Conservation (phyloP, 2,888 invertebrate genomes). For the Acleris emargana region DNA sequence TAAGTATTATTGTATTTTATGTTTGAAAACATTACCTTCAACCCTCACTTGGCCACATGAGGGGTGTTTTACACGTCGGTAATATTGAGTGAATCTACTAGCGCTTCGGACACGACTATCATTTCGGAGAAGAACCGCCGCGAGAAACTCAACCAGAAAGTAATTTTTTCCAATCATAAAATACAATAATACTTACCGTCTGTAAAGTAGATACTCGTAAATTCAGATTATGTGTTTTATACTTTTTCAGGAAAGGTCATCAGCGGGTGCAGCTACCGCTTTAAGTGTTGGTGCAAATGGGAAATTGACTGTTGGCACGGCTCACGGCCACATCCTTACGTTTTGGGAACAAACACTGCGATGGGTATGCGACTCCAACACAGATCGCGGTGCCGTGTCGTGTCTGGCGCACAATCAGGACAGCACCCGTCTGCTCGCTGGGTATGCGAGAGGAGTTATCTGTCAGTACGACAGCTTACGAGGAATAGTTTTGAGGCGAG, state of each 20-base stretch:
- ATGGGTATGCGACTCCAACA: constrained; percentile 91
- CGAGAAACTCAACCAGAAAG: no score
- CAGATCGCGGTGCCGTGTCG: constrained; percentile 90
- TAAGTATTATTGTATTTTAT: no score
- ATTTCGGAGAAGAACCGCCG: no score
- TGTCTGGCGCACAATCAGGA: constrained; percentile 94
- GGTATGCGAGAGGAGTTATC: constrained; percentile 91
- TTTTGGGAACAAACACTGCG: constrained; percentile 91
- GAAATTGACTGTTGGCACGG: constrained; percentile 95
- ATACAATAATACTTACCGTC: no score
- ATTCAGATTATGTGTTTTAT: constrained; percentile 22
- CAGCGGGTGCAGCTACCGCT: constrained; percentile 94
- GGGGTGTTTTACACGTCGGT: no score
- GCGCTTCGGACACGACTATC: no score
- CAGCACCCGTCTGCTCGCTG: constrained; percentile 91
- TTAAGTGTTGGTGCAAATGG: constrained; percentile 87
- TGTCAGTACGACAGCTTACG: constrained; percentile 94
- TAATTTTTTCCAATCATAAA: no score
- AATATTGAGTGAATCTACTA: no score
- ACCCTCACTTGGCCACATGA: no score
- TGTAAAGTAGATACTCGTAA: no score
- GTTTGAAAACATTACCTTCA: no score
- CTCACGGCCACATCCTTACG: constrained; percentile 94
- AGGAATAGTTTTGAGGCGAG: constrained; percentile 77
- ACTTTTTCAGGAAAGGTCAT: constrained; percentile 89